Base-by-base conservation (phyloP, 2,888 invertebrate species). In the Dexiosoma caninum region DNA sequence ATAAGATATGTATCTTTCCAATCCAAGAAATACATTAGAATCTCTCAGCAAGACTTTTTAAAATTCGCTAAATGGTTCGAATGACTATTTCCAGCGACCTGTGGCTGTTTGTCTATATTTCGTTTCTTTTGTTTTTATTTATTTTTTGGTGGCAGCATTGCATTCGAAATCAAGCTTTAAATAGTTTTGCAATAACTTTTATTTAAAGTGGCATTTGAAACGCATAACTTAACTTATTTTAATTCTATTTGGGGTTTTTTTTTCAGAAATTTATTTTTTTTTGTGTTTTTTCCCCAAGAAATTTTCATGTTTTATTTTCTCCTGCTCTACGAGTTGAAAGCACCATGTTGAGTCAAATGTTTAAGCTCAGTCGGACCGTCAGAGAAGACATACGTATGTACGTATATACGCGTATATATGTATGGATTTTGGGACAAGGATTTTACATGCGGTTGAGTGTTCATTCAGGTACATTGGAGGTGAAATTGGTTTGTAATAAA, bases 141-240 rank as follows among this genome's bases (percentile, higher is more conserved):
- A 6, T 6, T 46, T 8, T 7, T n/a, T 66, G 64, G 14, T 23
- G 62, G 55, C 55, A 55, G 55, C 49, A 77, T 55, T 77, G n/a
- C n/a, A n/a, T n/a, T 77, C 57, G 49, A 70, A 70, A 55, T 70
- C 60, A 49, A 27, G 37, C 55, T 77, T 69, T 44, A 62, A 69
- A 62, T 30, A 53, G 40, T 60, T 70, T 75, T 30, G 75, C 69
- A 71, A 77, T 53, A 66, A 75, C 49, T 79, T 59, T 69, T 59
- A 70, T 79, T 76, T 76, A 60, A 80, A 71, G 76, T 80, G 76
- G 80, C 80, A 71, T 80, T 80, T 76, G 76, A 71, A 80, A 80
- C 76, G 80, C 80, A 80, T 80, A 80, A 80, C 76, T 79, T 76
- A 60, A 60, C 76, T 80, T 76, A 76, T 79, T 75, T 74, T 44